Percentiles rank a stretch among this genome's conserved stretches.
Evolutionary conservation across 2,797 vertebrate species (phyloP).

Genomic region (Peromyscus aztecus): DNA sequence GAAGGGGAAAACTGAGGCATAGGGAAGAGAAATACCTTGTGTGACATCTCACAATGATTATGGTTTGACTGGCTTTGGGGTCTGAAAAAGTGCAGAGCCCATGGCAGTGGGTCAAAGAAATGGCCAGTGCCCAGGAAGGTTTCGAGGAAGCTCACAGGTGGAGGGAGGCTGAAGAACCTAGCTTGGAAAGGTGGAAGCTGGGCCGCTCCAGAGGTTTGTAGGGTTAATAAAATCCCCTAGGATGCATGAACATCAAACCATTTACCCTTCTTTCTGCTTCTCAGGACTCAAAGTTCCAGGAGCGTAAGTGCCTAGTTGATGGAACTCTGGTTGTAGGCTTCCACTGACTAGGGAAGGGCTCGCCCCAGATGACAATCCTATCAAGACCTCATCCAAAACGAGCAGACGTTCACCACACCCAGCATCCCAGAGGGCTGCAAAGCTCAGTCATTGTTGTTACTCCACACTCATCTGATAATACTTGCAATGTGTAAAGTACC

Average conservation of each 20-base stretch:
- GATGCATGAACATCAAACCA: not conserved
- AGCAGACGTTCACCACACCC: not conserved
- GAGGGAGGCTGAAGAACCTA: slow-evolving; percentile 1
- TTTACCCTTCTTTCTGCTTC: not conserved
- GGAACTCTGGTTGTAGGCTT: not conserved
- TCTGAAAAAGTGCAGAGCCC: not conserved
- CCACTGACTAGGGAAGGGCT: not conserved
- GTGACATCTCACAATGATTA: not conserved
- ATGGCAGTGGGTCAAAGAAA: too few species aligned
- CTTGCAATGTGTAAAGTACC: not conserved
- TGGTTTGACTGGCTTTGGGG: not conserved
- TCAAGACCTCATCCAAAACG: not conserved
- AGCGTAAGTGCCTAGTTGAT: not conserved
- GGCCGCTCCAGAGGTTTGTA: not conserved
- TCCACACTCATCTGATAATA: not conserved
- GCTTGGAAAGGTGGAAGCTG: not conserved
- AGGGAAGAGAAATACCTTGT: not conserved
- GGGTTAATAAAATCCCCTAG: not conserved
- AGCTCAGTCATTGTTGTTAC: not conserved
- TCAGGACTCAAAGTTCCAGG: not conserved
- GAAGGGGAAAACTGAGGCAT: not conserved
- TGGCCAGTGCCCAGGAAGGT: not conserved
- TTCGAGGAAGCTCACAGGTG: fast-evolving
- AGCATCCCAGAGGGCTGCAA: not conserved
- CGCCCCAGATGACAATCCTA: not conserved